Conservation (phyloP, 2,888 invertebrate species). For the Laspeyria flexula region DNA sequence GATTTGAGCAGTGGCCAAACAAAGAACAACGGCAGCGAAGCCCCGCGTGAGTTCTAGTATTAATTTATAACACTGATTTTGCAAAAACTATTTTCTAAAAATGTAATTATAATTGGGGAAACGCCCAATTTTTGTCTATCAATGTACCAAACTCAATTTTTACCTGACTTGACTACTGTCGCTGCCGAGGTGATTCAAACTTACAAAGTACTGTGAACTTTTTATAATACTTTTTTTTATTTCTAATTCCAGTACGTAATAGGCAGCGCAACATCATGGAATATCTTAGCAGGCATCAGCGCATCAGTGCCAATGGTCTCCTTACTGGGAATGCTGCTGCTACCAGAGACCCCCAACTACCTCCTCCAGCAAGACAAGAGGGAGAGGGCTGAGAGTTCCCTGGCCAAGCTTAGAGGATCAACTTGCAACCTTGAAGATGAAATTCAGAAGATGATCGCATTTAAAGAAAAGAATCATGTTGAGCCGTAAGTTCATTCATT, state of each 20-base stretch:
- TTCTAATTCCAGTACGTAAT: slow-evolving; percentile 82
- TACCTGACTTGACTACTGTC: too few relatives aligned
- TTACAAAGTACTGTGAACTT: too few relatives aligned
- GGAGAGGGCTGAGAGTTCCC: slow-evolving; percentile 86
- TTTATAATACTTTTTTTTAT: too few relatives aligned
- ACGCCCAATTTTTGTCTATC: too few relatives aligned
- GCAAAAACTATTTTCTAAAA: too few relatives aligned
- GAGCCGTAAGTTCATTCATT: slow-evolving; percentile 71
- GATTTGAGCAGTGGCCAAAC: too few relatives aligned
- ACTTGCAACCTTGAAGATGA: slow-evolving; percentile 88
- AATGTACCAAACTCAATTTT: too few relatives aligned
- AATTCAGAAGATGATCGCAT: slow-evolving; percentile 86
- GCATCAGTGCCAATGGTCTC: slow-evolving; percentile 87
- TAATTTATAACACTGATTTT: too few relatives aligned
- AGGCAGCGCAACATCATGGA: slow-evolving; percentile 88
- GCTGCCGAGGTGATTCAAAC: too few relatives aligned
- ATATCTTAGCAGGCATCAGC: slow-evolving; percentile 87
- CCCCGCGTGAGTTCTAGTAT: too few relatives aligned
- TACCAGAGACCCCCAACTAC: slow-evolving; percentile 91
- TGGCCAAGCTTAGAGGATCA: slow-evolving; percentile 86
- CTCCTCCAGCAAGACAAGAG: slow-evolving; percentile 87
- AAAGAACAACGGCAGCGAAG: too few relatives aligned
- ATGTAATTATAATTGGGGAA: too few relatives aligned
- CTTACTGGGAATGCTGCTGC: slow-evolving; percentile 85
- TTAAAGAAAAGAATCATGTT: slow-evolving; percentile 88